Evolutionary conservation across 2,888 invertebrate genomes (phyloP), one percentile per base, ranked within the genome.

Genomic region (Himalopsyche kuldschensis): DNA sequence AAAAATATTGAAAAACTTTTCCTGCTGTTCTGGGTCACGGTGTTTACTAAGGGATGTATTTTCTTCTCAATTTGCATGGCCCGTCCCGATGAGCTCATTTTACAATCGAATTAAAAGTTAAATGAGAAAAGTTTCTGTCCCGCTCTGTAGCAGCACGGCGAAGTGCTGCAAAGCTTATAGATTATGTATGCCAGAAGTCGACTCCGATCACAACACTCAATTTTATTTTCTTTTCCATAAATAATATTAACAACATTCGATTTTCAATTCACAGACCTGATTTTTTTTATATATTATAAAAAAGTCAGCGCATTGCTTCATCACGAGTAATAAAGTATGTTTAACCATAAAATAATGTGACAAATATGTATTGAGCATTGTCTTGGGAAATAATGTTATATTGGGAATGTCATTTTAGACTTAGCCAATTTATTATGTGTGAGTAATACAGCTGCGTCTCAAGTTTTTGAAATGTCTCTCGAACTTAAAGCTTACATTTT

Each of bases 51-150:
- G 15, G 69, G 30, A 27, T 69, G 63, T 69, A 69, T 69, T 69
- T 69, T 69, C 30, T 69, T 69, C 69, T 69, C 69, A 69, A 69
- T 69, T 63, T 69, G 35, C 63, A 80, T 35, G 80, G 69, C 20
- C 69, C 69, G 69, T 47, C 20, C 17, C 75, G 47, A 80, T 80
- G 80, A 69, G 75, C 75, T 69, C 75, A 69, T 69, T 69, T 69
- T 69, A 31, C 75, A 35, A 84, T 84, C 81, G 83, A 84, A 84
- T 84, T 84, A 84, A 84, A 84, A 84, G 83, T 84, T 84, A 81
- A 84, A 84, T 84, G 77, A 84, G 83, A 84, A 84, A 84, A 84
- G 83, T 84, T 84, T 27, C 78, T 63, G 20, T 69, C 78, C 32
- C 48, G 30, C 55, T 31, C 78, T 78, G 69, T 69, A 69, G 69